Conservation (phyloP, 2,888 invertebrate genomes). For the Slavum lentiscoides region DNA sequence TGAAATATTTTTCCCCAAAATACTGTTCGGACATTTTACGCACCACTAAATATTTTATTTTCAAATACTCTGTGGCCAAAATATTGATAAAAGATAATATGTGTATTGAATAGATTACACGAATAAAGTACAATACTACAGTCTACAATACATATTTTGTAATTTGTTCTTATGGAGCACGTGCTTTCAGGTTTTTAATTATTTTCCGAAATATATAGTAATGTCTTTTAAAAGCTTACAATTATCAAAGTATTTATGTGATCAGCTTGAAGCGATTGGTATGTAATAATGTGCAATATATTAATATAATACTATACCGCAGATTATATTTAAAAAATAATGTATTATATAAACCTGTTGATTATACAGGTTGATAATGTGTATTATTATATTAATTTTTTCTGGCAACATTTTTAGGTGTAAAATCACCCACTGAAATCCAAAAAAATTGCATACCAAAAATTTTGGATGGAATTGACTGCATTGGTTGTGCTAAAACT, state of each 20-base stretch:
- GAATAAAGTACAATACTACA: too few species aligned
- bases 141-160: too few species aligned
- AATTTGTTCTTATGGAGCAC: background rate
- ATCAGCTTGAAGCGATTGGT: conserved; percentile 36
- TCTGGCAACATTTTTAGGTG: conserved; percentile 63
- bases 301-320: too few species aligned
- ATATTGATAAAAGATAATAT: too few species aligned
- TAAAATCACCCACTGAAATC: conserved; percentile 78
- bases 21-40: too few species aligned
- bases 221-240: conserved; percentile 37
- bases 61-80: too few species aligned
- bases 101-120: too few species aligned
- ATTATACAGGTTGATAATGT: background rate
- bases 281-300: background rate
- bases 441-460: conserved; percentile 79
- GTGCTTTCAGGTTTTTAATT: background rate
- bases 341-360: background rate
- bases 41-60: too few species aligned
- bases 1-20: too few species aligned
- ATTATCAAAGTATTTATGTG: conserved; percentile 35
- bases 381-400: background rate
- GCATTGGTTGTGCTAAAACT: conserved; percentile 95
- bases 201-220: background rate
- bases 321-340: too few species aligned
- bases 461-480: conserved; percentile 79